These are phyloP conservation scores for Siniperca scherzeri DNA, from an alignment of 2,797 vertebrate species.

Conservation along the genomic window DNA sequence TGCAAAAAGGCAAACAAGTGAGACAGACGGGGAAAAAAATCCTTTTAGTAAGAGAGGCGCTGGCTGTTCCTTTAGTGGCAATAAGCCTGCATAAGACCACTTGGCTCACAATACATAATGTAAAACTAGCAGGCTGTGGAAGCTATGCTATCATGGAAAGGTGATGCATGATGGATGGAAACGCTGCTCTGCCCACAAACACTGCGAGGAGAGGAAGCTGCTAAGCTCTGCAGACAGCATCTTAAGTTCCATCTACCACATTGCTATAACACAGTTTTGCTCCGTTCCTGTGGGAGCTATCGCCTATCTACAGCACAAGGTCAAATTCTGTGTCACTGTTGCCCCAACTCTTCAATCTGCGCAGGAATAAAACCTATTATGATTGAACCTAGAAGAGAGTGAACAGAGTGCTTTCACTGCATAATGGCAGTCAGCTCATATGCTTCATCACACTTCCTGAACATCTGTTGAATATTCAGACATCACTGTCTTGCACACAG, in stretches of 20 bases:
- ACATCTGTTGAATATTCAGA: conserved; percentile 59
- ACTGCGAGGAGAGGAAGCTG: conserved; percentile 40
- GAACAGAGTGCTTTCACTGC: conserved; percentile 40
- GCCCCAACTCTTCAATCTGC: conserved; percentile 49
- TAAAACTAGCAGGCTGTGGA: conserved; percentile 64
- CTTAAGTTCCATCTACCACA: conserved; percentile 47
- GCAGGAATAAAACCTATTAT: conserved; percentile 50
- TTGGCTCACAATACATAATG: conserved; percentile 70
- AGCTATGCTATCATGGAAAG: conserved; percentile 52
- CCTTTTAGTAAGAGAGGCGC: conserved; percentile 58
- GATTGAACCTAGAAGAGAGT: conserved; percentile 29
- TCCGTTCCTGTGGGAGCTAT: conserved; percentile 41
- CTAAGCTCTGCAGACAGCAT: conserved; percentile 30
- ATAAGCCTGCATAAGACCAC: conserved; percentile 56
- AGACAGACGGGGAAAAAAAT: conserved; percentile 41
- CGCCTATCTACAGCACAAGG: conserved; percentile 22
- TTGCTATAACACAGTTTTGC: conserved; percentile 29
- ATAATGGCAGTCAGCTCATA: conserved; percentile 31
- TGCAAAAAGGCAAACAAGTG: conserved; percentile 63
- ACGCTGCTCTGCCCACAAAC: conserved; percentile 37
- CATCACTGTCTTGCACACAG: conserved; percentile 4
- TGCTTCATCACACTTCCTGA: conserved; percentile 47
- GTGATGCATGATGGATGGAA: conserved; percentile 71
- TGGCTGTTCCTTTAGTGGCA: conserved; percentile 65
- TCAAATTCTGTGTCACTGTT: conserved; percentile 57